Evolutionary conservation across 2,888 invertebrate species (phyloP), one percentile per base, ranked within the genome.

Genomic region (Drosophila macrothrix): DNA sequence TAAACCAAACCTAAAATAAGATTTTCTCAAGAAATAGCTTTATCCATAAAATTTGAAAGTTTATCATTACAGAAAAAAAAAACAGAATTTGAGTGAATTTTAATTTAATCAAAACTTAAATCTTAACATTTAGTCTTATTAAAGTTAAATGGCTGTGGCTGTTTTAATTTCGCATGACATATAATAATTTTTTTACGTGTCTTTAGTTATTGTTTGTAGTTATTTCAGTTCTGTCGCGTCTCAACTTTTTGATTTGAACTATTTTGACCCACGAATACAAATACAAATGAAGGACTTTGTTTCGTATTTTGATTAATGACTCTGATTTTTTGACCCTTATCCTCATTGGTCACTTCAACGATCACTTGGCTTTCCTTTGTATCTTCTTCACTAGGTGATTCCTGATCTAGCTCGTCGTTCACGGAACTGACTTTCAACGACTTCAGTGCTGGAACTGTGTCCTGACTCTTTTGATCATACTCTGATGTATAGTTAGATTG

Each of bases 251-350:
- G 31, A 1, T n/a, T 46, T 12, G 56, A 43, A 3, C 22, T 37
- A 22, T 58, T 39, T 7, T 29, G 46, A n/a, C 9, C 9, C 14
- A 63, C 5, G 28, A 72, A 58, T 28, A 72, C 1, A 28, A 72
- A 72, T 1, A 71, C n/a, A 12, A 41, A 58, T 16, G 52, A 53
- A 1, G 56, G 39, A 49, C 22, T 49, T 33, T 22, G 29, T 37
- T 58, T 63, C 19, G 43, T 9, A 4, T 31, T 63, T 16, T 28
- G 29, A 33, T 55, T 73, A 9, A 39, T 25, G 3, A 76, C 56
- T 37, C 43, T 67, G 19, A 76, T 10, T 9, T 31, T 73, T 25
- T 67, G 73, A 3, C n/a, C 33, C 3, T 49, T 60, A 2, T 64
- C 37, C 25, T 62, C 46, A 1, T 65, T 39, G 3, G 54, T 35